These are phyloP conservation scores for Drosophila trichaetosa DNA, from an alignment of 2,888 invertebrate species.

Conservation along the genomic window DNA sequence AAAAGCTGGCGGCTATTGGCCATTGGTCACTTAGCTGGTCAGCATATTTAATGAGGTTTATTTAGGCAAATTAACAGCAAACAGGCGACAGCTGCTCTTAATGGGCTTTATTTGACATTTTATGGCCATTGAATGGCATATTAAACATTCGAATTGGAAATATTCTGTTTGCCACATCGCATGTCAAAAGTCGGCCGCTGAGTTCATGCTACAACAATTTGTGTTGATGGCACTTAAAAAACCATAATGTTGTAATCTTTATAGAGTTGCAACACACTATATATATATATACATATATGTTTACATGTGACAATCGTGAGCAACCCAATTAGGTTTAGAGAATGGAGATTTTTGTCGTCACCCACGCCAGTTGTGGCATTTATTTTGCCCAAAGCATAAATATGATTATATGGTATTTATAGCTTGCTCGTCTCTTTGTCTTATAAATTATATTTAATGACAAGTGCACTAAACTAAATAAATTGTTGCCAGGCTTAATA, in stretches of 20 bases:
- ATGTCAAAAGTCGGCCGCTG: conserved; percentile 63
- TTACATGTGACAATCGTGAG: conserved; percentile 2
- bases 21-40: conserved; percentile 53
- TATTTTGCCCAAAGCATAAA: conserved; percentile 25
- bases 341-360: conserved; percentile 27
- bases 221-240: conserved; percentile 62
- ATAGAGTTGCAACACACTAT: conserved; percentile 44
- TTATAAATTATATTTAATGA: conserved; percentile 78
- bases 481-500: conserved; percentile 73
- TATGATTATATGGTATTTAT: conserved; percentile 59
- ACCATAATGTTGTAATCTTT: conserved; percentile 53
- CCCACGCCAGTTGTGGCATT: conserved; percentile 39
- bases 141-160: conserved; percentile 50
- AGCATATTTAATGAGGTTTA: conserved; percentile 78
- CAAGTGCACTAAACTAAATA: conserved; percentile 80
- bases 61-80: conserved; percentile 67
- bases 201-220: conserved; percentile 25
- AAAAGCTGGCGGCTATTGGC: conserved; percentile 30
- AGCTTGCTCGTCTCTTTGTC: conserved; percentile 25
- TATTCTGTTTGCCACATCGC: conserved; percentile 23
- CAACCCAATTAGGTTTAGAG: conserved; percentile 34
- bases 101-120: conserved; percentile 76
- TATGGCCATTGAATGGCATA: conserved; percentile 69
- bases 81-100: conserved; percentile 37
- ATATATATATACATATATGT: background rate